Conservation (phyloP, 2,113 vertebrate species). For the Sinocyclocheilus grahami region DNA sequence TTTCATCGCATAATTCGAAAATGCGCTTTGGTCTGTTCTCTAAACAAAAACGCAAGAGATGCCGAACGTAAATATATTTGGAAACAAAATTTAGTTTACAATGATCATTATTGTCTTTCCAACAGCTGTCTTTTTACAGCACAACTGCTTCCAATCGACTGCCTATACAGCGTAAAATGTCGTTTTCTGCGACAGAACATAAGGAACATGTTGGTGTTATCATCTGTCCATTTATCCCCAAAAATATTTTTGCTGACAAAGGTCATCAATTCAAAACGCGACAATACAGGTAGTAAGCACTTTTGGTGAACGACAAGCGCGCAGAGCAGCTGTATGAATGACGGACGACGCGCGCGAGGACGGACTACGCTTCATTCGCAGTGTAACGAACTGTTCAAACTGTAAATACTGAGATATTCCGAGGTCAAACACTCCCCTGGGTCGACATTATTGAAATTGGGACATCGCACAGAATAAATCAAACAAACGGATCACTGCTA, state of each 20-base stretch:
- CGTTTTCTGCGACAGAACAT: neutral
- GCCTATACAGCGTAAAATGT: neutral
- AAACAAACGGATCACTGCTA: neutral
- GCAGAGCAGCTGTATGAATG: neutral
- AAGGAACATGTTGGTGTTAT: neutral
- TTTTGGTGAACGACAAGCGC: neutral
- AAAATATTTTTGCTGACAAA: neutral
- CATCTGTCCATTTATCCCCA: neutral
- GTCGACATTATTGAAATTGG: neutral
- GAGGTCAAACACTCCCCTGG: slow-evolving; percentile 9
- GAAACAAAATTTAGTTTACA: neutral
- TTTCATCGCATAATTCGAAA: slow-evolving; percentile 57
- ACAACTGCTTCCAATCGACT: too few relatives aligned
- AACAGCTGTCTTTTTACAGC: neutral
- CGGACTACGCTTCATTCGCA: neutral
- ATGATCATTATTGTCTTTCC: neutral
- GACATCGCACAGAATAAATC: neutral
- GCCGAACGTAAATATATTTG: neutral
- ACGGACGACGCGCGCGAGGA: slow-evolving; percentile 10
- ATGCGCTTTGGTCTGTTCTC: slow-evolving; percentile 5
- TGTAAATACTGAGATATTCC: slow-evolving; percentile 16
- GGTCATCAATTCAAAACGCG: neutral
- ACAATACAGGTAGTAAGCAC: slow-evolving; percentile 18
- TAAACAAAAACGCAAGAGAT: slow-evolving; percentile 2
- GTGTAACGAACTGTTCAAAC: neutral